These are phyloP conservation scores for Eucera pruinosa DNA, from an alignment of 2,888 invertebrate species.

Conservation along the genomic window DNA sequence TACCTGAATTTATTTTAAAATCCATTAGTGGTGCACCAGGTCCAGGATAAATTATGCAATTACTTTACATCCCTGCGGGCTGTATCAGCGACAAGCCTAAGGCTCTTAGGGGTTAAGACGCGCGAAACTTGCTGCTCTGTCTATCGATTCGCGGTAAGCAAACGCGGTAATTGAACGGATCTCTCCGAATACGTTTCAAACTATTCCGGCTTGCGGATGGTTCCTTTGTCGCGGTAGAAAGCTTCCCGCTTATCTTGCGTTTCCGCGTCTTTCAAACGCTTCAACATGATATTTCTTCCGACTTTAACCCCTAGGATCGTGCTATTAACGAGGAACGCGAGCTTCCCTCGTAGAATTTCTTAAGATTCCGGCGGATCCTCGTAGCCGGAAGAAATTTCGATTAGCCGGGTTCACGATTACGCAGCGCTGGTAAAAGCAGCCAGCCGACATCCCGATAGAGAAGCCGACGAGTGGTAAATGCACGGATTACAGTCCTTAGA, in stretches of 20 bases:
- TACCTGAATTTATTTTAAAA: slow-evolving; percentile 66
- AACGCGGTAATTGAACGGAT: slow-evolving; percentile 23
- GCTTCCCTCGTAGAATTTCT: too few species aligned
- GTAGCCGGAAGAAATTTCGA: slow-evolving; percentile 40
- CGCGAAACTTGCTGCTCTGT: slow-evolving; percentile 51
- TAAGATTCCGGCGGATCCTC: too few species aligned
- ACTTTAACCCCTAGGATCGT: not conserved
- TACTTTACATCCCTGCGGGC: slow-evolving; percentile 39
- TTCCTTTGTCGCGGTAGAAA: not conserved
- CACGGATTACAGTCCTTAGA: slow-evolving; percentile 45
- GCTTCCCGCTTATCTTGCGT: not conserved
- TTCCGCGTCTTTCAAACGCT: not conserved
- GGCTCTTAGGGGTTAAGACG: slow-evolving; percentile 55
- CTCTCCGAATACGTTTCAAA: slow-evolving; percentile 13
- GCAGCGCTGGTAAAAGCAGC: slow-evolving; percentile 11
- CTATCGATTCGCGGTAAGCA: slow-evolving; percentile 33
- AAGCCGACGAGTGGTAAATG: slow-evolving; percentile 52
- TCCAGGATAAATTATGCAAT: slow-evolving; percentile 68
- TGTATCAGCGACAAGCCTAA: slow-evolving; percentile 57
- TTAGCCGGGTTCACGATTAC: slow-evolving; percentile 25
- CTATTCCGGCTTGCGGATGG: not conserved
- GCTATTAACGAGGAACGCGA: not conserved
- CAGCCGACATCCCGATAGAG: not conserved
- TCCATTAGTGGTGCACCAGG: slow-evolving; percentile 61
- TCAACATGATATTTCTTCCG: not conserved